A percentile compares a stretch with the other conserved stretches of the same genome.
phyloP scores from a whole-genome alignment of 1,140 invertebrate species.

The Bombus waltoni region DNA sequence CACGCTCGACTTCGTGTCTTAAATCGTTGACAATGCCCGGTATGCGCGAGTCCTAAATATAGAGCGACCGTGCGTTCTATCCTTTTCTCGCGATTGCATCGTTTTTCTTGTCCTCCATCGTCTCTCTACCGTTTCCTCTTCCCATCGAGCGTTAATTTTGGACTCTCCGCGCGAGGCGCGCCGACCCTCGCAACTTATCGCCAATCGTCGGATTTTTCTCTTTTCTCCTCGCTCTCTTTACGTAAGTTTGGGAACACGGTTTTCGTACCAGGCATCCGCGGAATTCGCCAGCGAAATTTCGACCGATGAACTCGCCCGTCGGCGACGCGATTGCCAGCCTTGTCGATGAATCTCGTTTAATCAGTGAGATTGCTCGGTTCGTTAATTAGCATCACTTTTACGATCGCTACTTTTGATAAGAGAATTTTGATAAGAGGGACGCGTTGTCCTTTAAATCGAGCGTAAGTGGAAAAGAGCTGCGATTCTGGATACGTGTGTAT shows the following conservation, averaged over 20 bases:
- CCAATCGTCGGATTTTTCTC: not conserved
- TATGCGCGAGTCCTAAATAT: slow-evolving; percentile 57
- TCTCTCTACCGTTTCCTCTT: slow-evolving; percentile 16
- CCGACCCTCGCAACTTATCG: not conserved
- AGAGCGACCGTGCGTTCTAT: not conserved
- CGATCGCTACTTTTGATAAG: too few species aligned
- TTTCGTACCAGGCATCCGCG: not conserved
- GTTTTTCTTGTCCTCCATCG: not conserved
- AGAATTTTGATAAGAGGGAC: too few species aligned
- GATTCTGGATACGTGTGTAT: not conserved
- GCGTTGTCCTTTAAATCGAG: not conserved
- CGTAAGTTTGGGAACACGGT: not conserved
- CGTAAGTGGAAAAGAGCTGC: not conserved
- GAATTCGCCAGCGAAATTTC: not conserved
- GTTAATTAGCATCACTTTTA: too few species aligned
- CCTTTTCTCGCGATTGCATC: not conserved
- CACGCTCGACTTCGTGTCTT: slow-evolving; percentile 7
- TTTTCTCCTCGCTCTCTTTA: not conserved
- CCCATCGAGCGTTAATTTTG: slow-evolving; percentile 33
- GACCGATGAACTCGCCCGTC: not conserved
- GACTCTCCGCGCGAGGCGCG: not conserved
- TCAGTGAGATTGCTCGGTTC: not conserved
- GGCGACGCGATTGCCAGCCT: not conserved
- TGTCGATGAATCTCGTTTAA: not conserved
- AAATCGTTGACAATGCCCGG: slow-evolving; percentile 34